These are phyloP conservation scores for Branchipolynoe longqiensis DNA, from an alignment of 2,888 invertebrate genomes.

Conservation along the genomic window DNA sequence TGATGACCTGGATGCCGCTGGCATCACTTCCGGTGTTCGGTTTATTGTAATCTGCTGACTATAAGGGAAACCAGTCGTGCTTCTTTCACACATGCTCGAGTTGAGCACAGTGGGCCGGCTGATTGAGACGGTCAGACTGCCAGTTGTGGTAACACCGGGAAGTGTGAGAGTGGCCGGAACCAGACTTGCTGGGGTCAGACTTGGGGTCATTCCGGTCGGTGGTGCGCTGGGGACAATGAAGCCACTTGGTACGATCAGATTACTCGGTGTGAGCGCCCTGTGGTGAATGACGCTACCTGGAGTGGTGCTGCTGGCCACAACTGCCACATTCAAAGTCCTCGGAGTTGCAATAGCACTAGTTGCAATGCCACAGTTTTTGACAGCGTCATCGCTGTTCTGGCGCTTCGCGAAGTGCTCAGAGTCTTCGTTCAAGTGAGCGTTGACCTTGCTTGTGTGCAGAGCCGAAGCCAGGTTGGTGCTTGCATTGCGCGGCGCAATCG, in stretches of 20 bases:
- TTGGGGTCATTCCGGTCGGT: background rate
- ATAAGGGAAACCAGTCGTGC: conserved; percentile 7
- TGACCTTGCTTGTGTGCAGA: background rate
- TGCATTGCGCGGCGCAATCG: background rate
- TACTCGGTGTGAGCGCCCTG: no score
- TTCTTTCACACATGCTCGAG: background rate
- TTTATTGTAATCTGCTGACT: conserved; percentile 23
- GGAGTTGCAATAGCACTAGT: no score
- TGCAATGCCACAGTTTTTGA: no score
- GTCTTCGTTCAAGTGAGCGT: background rate
- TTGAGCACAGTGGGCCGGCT: background rate
- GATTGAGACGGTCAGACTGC: background rate
- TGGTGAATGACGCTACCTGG: no score
- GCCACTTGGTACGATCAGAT: no score
- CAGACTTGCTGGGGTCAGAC: background rate
- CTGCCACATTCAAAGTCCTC: no score
- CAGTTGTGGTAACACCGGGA: background rate
- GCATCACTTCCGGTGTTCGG: background rate
- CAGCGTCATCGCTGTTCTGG: background rate
- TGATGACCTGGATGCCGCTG: background rate
- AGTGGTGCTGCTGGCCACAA: no score
- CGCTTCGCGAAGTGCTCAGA: background rate
- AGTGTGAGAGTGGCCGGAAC: background rate
- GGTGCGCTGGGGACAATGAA: background rate
- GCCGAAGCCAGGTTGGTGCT: background rate